Base-by-base conservation (phyloP, 2,113 vertebrate species). In the Vombatus ursinus region DNA sequence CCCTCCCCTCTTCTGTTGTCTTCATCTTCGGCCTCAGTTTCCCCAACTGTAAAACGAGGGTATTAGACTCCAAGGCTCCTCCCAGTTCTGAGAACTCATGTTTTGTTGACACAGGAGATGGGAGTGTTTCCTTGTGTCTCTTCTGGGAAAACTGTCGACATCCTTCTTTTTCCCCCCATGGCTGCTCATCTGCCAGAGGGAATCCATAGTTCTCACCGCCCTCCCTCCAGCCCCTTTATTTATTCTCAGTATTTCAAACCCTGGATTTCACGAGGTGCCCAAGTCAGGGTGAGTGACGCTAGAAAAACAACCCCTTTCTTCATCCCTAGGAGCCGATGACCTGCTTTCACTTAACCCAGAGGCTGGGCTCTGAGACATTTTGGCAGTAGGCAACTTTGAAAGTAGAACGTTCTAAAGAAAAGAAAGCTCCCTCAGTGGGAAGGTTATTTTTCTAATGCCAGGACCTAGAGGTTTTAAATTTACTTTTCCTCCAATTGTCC, bases 401-500 rank as follows among this genome's bases (percentile, higher is more conserved):
- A 84, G 68, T 44, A 84, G 68, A 84, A 44, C 68, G 7, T 84
- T 84, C 68, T 84, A 84, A 84, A 84, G 68, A 84, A 84, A 84
- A 84, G 68, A 84, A 84, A 77, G 37, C 37, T 77, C n/a, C 12
- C 61, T 84, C 19, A 77, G 22, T 44, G n/a, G n/a, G 68, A 84
- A 44, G n/a, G n/a, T 44, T 84, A 84, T 44, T 84, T 84, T 84
- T 84, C 68, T 84, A 84, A 84, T 23, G n/a, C 68, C n/a, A 44
- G 19, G 10, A 48, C 11, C 8, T 2, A 57, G 57, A 51, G 47
- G 49, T 54, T 93, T 68, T n/a, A 57, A n/a, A 93, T 91, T 4
- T 24, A 37, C 89, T 91, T 51, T 50, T 23, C 44, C 5, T 9
- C 0, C 9, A 10, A 0, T 11, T 0, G 0, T 44, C n/a, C 31